These are phyloP conservation scores for Hemibagrus wyckioides DNA, from an alignment of 2,113 vertebrate genomes.

Conservation along the genomic window DNA sequence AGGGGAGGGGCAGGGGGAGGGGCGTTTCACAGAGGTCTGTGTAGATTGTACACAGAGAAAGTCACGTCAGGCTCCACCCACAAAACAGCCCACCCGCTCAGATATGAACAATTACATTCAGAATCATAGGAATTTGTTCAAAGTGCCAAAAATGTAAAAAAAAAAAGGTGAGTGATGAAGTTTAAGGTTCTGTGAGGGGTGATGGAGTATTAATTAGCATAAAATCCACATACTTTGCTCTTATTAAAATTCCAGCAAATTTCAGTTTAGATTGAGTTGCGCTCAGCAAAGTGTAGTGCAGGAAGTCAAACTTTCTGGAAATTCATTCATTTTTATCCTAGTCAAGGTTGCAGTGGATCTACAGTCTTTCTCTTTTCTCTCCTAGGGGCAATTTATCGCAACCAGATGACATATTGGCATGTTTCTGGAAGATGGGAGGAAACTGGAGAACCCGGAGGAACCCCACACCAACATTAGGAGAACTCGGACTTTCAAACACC, in stretches of 20 bases:
- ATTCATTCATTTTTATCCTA: background rate
- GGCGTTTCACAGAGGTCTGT: slow-evolving; percentile 37
- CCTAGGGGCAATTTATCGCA: background rate
- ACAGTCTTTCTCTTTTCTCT: background rate
- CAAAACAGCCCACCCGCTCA: background rate
- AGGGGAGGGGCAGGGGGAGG: slow-evolving; percentile 28
- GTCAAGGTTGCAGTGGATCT: background rate
- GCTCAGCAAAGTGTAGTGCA: background rate
- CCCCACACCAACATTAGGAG: background rate
- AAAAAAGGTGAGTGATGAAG: background rate
- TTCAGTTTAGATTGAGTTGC: background rate
- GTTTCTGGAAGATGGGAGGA: background rate
- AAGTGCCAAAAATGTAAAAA: background rate
- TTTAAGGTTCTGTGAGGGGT: background rate
- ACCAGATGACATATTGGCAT: background rate
- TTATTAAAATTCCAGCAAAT: background rate
- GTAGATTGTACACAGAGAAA: background rate
- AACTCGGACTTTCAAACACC: background rate
- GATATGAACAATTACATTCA: background rate
- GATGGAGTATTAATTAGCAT: background rate
- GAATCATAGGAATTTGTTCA: background rate
- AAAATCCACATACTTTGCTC: background rate
- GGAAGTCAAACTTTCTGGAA: background rate
- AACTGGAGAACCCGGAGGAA: background rate
- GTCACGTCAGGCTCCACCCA: background rate